Evolutionary conservation across 2,797 vertebrate species (phyloP), one percentile per base, ranked within the genome.

Genomic region (Vipera ursinii): DNA sequence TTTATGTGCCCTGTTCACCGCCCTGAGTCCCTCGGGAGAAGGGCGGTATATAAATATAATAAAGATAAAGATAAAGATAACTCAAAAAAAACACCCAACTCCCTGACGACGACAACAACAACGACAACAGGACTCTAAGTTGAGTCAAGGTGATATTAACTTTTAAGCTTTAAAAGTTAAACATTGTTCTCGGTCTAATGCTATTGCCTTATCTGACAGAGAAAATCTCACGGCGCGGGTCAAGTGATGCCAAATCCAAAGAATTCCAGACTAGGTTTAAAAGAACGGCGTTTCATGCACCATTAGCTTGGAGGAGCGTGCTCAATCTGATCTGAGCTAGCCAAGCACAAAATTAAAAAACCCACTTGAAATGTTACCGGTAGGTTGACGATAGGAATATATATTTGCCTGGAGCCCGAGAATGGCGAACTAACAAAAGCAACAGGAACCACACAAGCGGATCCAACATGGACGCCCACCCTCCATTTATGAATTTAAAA

Each of bases 281-380:
- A 55, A 63, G 6, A 82, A 88, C n/a, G 26, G 5, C 10, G 60
- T 6, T 63, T 85, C 24, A 48, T 4, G 24, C 82, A 92, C 51
- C 12, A 65, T 4, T 44, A 28, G 48, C 73, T 86, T 44, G 82
- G 8, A 61, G 15, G 87, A 22, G 6, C 38, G 24, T 32, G 59
- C 32, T 56, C 20, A 56, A 92, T 32, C 22, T 17, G 65, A 57
- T 91, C 89, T 0, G 0, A 92, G 89, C 92, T 14, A 6, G 92
- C 85, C 0, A 93, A 51, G 91, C 82, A 88, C 44, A 91, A 73
- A 92, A 90, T 17, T 32, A 89, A 90, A 90, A 90, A 93, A 92
- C 22, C 73, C 9, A 3, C 51, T 94, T 92, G 91, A 38, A 93
- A 95, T 73, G 89, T 95, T 85, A 32, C 32, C 53, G 55, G 91